These are phyloP conservation scores for Papilio helenus DNA, from an alignment of 1,140 invertebrate species.

Conservation along the genomic window DNA sequence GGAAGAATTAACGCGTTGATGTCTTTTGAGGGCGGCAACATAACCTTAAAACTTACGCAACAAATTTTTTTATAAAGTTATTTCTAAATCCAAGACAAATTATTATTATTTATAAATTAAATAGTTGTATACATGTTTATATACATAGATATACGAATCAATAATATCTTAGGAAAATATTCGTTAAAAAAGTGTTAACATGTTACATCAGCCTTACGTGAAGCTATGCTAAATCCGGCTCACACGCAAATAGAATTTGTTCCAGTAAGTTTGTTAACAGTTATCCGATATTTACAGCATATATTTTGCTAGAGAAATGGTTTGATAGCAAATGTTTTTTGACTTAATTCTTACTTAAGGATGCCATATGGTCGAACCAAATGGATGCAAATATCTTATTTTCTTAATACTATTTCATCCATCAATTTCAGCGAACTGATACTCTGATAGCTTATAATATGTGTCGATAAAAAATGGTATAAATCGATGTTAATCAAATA, in stretches of 20 bases:
- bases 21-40: slow-evolving; percentile 40
- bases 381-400: too few relatives aligned
- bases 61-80: background rate
- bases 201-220: background rate
- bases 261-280: background rate
- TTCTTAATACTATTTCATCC: too few relatives aligned
- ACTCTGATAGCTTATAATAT: background rate
- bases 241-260: slow-evolving; percentile 21
- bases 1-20: slow-evolving; percentile 44
- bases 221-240: slow-evolving; percentile 12
- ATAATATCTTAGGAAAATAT: background rate
- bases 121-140: background rate
- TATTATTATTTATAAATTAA: background rate
- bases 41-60: background rate
- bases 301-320: background rate
- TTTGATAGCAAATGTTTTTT: background rate
- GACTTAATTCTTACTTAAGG: too few relatives aligned
- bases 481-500: background rate
- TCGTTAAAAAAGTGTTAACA: background rate
- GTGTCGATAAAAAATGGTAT: background rate
- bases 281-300: background rate
- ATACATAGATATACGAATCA: background rate
- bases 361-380: too few relatives aligned
- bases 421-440: background rate
- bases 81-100: background rate